phyloP scores from a whole-genome alignment of 2,888 invertebrate species.

The Dynastes grantii region DNA sequence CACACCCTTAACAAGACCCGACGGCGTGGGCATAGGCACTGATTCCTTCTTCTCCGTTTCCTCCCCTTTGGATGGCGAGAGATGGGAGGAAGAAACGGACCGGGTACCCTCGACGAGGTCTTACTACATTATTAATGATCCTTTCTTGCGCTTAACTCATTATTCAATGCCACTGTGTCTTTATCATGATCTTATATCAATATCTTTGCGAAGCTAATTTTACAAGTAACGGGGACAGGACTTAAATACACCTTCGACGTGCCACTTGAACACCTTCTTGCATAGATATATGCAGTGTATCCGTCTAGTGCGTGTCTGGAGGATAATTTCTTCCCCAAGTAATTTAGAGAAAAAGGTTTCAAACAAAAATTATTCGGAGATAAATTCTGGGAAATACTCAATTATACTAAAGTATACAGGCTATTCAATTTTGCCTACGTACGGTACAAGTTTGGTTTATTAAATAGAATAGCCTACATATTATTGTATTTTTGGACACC shows the following conservation, averaged over 20 bases:
- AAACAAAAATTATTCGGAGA: no score
- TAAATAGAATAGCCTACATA: no score
- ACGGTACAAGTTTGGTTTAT: no score
- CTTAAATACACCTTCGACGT: neutral
- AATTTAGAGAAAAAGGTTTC: no score
- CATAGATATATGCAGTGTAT: no score
- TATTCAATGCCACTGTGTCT: constrained; percentile 48
- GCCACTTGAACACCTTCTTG: neutral
- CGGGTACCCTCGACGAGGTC: constrained; percentile 9
- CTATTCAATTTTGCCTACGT: no score
- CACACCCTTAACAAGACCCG: constrained; percentile 48
- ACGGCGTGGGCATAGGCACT: constrained; percentile 24
- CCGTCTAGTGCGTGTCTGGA: no score
- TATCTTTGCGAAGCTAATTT: constrained; percentile 32
- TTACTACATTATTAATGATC: constrained; percentile 50
- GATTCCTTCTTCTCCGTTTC: constrained; percentile 35
- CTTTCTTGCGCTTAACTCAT: constrained; percentile 49
- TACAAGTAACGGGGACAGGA: constrained; percentile 9
- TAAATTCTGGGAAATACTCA: no score
- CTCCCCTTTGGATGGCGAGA: neutral
- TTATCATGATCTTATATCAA: constrained; percentile 46
- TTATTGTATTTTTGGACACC: no score
- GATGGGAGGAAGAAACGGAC: neutral
- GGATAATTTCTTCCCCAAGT: no score
- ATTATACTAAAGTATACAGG: no score